A percentile compares a stretch with the other conserved stretches of the same genome.
These are phyloP conservation scores for Plagiodera versicolora DNA, from an alignment of 2,888 invertebrate species.

Conservation along the genomic window DNA sequence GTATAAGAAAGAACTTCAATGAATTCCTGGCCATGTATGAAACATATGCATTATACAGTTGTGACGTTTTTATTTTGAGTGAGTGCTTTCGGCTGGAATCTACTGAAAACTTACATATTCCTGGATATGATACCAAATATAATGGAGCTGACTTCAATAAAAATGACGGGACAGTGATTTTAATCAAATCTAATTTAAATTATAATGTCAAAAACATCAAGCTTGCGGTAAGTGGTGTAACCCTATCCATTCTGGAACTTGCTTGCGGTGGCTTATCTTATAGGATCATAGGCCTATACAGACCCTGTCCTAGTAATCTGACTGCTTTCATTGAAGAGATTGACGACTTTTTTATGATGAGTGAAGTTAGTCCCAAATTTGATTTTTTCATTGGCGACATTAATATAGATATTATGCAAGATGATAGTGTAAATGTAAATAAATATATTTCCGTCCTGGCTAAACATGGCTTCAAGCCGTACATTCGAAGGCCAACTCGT, in stretches of 20 bases:
- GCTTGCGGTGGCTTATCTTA: not conserved
- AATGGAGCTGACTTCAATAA: not conserved
- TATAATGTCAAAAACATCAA: constrained; percentile 2
- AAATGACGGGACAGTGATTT: not conserved
- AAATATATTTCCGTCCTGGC: not conserved
- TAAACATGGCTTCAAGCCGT: not conserved
- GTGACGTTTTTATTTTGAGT: not conserved
- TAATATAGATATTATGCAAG: constrained; percentile 1
- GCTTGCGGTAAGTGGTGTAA: not conserved
- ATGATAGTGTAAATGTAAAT: not conserved
- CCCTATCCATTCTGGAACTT: not conserved
- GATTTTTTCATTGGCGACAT: not conserved
- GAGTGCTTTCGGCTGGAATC: too few relatives aligned
- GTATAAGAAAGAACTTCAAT: too few relatives aligned
- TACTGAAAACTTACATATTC: too few relatives aligned
- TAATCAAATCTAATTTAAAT: constrained; percentile 7
- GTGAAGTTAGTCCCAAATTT: not conserved
- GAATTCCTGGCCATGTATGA: not conserved
- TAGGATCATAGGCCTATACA: not conserved
- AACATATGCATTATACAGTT: not conserved
- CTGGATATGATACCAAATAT: constrained; percentile 6
- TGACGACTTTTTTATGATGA: not conserved
- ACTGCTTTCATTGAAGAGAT: not conserved
- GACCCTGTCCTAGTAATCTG: too few relatives aligned
- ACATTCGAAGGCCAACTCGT: not conserved